Evolutionary conservation across 1,140 invertebrate species (phyloP).

Genomic region (Nasonia giraulti): DNA sequence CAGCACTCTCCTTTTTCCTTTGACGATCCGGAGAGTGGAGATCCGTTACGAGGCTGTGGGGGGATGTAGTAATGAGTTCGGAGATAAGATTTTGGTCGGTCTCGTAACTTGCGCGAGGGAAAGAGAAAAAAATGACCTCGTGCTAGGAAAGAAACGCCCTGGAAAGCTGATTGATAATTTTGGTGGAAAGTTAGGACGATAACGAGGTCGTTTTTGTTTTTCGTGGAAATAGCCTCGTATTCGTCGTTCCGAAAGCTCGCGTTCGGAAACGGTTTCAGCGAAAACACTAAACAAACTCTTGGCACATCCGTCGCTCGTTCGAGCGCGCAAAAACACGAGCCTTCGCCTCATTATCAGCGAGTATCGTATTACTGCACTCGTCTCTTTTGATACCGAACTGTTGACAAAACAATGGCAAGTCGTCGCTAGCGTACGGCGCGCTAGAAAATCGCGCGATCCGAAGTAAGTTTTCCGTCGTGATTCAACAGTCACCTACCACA

Average conservation of each 20-base stretch:
- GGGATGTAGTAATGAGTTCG: conserved; percentile 25
- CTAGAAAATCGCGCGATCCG: background rate
- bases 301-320: background rate
- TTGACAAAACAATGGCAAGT: background rate
- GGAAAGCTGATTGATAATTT: background rate
- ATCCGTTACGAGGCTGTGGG: background rate
- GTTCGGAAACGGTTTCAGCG: too few species aligned
- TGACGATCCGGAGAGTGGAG: conserved; percentile 8
- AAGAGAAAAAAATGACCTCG: background rate
- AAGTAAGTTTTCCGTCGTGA: too few species aligned
- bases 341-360: background rate
- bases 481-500: background rate
- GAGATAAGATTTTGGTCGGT: conserved; percentile 38
- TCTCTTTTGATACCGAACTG: background rate
- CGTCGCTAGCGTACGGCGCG: background rate
- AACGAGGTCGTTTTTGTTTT: too few species aligned
- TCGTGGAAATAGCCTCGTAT: too few species aligned
- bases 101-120: background rate
- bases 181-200: background rate
- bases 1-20: conserved; percentile 11
- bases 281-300: background rate
- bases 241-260: too few species aligned
- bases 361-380: background rate
- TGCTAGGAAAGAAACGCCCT: background rate
- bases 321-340: background rate